phyloP scores from a whole-genome alignment of 2,888 invertebrate species.

The Drosophila tripunctata region DNA sequence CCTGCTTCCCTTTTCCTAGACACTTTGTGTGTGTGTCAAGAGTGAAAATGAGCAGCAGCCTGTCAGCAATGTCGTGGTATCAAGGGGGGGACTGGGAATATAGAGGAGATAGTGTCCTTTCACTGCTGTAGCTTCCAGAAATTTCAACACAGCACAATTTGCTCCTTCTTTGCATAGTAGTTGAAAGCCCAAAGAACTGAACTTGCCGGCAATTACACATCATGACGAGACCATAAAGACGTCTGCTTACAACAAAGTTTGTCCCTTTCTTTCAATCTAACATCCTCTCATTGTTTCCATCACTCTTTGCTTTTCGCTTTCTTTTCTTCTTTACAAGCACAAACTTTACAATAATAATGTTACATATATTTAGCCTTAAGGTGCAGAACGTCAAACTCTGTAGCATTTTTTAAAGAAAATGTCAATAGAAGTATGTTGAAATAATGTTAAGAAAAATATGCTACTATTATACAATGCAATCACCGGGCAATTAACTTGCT shows the following conservation, averaged over 20 bases:
- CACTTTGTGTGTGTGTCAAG: conserved; percentile 48
- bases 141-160: conserved; percentile 44
- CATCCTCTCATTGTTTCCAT: not conserved
- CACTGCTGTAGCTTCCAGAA: conserved; percentile 19
- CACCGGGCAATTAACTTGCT: not conserved
- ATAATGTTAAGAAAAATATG: not conserved
- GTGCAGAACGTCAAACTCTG: not conserved
- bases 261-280: conserved; percentile 6
- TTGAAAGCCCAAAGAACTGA: conserved; percentile 23
- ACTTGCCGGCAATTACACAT: conserved; percentile 66
- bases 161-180: conserved; percentile 28
- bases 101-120: conserved; percentile 6
- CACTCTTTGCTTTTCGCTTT: conserved; percentile 3
- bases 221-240: conserved; percentile 43
- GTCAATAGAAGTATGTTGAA: not conserved
- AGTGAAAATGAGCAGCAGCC: conserved; percentile 65
- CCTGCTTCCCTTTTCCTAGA: not conserved
- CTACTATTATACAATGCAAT: not conserved
- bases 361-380: conserved; percentile 6
- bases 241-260: conserved; percentile 56
- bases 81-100: not conserved
- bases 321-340: conserved; percentile 15
- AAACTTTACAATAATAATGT: conserved; percentile 34
- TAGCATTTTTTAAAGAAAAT: not conserved
- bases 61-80: conserved; percentile 2